A percentile compares a stretch with the other conserved stretches of the same genome.
phyloP scores from a whole-genome alignment of 2,888 invertebrate species.

The Agonum fuliginosum region DNA sequence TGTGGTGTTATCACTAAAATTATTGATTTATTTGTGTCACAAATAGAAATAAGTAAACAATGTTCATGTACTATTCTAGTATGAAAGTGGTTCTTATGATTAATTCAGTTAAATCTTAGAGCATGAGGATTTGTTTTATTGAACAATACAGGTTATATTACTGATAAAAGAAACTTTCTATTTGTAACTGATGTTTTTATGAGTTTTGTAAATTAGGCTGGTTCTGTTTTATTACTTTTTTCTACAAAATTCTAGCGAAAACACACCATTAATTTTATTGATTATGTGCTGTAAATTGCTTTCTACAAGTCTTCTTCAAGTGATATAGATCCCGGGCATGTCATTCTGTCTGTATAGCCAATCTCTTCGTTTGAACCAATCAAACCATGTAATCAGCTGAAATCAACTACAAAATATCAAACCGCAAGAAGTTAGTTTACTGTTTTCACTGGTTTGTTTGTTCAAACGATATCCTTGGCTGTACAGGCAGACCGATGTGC shows the following conservation, averaged over 20 bases:
- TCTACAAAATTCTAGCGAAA: constrained; percentile 6
- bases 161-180: constrained; percentile 43
- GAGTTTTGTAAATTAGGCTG: constrained; percentile 11
- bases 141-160: constrained; percentile 41
- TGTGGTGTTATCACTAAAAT: constrained; percentile 40
- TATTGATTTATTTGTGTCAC: constrained; percentile 55
- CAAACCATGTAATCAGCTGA: too few species aligned
- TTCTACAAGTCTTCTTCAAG: background rate
- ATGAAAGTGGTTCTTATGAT: constrained; percentile 13
- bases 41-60: constrained; percentile 47
- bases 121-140: constrained; percentile 33
- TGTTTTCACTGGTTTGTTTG: too few species aligned
- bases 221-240: constrained; percentile 24
- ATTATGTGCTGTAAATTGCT: constrained; percentile 7
- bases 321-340: too few species aligned
- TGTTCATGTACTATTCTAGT: constrained; percentile 27
- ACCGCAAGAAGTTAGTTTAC: too few species aligned
- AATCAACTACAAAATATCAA: too few species aligned
- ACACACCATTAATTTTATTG: constrained; percentile 31
- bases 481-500: too few species aligned
- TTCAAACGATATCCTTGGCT: too few species aligned
- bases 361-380: too few species aligned
- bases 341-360: too few species aligned
- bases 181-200: constrained; percentile 36
- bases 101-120: constrained; percentile 5